A percentile compares a stretch with the other conserved stretches of the same genome.
Evolutionary conservation across 2,113 vertebrate genomes (phyloP).

Genomic region (Actinemys pallida): DNA sequence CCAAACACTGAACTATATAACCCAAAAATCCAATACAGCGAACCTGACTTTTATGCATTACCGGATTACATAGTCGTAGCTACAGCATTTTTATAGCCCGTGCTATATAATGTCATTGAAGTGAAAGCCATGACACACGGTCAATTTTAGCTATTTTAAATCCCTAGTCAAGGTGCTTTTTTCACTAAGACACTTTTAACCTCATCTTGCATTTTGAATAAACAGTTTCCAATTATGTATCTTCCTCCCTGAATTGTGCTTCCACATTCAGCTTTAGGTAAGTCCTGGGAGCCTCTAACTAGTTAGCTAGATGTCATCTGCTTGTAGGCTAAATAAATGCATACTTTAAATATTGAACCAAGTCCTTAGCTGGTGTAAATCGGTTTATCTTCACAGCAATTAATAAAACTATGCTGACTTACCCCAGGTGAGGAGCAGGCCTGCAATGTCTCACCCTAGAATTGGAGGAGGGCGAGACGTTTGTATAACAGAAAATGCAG

Average conservation of each 20-base stretch:
- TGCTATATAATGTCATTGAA: background rate
- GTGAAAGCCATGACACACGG: background rate
- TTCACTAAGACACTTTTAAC: background rate
- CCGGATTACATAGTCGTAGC: background rate
- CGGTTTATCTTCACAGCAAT: background rate
- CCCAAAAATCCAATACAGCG: conserved; percentile 10
- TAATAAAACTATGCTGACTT: background rate
- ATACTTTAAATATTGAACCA: background rate
- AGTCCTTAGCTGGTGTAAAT: background rate
- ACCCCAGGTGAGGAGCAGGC: background rate
- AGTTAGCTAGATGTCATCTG: background rate
- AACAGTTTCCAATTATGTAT: background rate
- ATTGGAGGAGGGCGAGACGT: no score
- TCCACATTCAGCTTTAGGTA: background rate
- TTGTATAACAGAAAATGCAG: no score
- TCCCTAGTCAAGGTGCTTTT: background rate
- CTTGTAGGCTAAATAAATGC: background rate
- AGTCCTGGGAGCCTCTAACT: background rate
- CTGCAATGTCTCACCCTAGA: no score
- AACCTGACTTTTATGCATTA: background rate
- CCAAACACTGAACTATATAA: conserved; percentile 12
- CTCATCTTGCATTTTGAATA: background rate
- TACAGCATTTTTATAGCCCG: background rate
- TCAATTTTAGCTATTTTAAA: background rate
- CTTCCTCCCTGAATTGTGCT: background rate